Base-by-base conservation (phyloP, 2,113 vertebrate species). In the Cyprichromis sp. region DNA sequence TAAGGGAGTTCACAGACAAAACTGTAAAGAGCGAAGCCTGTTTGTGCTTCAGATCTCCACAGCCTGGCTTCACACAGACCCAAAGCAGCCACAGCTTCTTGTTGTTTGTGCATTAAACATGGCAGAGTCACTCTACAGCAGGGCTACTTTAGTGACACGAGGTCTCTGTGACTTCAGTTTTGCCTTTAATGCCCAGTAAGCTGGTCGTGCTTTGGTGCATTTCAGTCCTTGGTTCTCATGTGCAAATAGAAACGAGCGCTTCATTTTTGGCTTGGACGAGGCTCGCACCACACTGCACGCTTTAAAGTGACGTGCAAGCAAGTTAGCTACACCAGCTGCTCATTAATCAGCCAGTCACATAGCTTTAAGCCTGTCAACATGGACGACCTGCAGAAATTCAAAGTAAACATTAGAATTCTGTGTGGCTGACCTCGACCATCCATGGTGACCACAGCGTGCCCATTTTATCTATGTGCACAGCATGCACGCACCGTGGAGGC, bases 1-100 rank as follows among this genome's bases (percentile, higher is more conserved):
- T 91, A 80, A 87, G 89, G 36, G 84, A 89, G 82, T 80, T 87
- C 83, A 87, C 36, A 78, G 81, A 85, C 19, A 71, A 86, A 76
- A 83, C n/a, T 63, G 21, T 26, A 54, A 86, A 89, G 79, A 90
- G 91, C 86, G 45, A 8, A n/a, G 57, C 80, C 66, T 82, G 45
- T 86, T 86, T 85, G 78, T 71, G 59, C 71, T 21, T 81, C 57
- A 84, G 14, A 38, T 66, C 78, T 76, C 61, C 29, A 3, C 71
- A 34, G 55, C 21, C 55, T 36, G 12, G 21, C 61, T 11, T 29
- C 10, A 19, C 10, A 34, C 10, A 26, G 38, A 24, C 79, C 50
- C 40, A 10, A 50, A 81, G 73, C 21, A 17, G 29, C 3, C 45
- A 19, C 14, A 34, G 31, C n/a, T 17, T 14, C 40, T 14, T 38